These are phyloP conservation scores for Mormyrus iriodes DNA, from an alignment of 2,113 vertebrate genomes.

Conservation along the genomic window DNA sequence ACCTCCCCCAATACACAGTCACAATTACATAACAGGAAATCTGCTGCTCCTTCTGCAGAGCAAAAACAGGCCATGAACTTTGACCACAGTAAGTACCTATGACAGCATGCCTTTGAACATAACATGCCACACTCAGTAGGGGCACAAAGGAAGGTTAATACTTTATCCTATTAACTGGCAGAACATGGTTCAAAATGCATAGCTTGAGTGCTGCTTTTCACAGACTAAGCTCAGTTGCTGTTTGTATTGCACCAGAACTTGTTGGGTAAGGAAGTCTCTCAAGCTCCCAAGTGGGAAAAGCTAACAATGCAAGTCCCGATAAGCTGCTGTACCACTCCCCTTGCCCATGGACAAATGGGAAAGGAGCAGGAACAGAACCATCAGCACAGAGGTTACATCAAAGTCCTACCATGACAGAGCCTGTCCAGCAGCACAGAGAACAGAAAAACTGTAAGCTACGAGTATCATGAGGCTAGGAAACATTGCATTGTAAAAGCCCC, in stretches of 20 bases:
- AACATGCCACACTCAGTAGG: background rate
- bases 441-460: background rate
- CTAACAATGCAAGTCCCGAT: background rate
- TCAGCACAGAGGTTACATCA: background rate
- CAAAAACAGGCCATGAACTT: background rate
- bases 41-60: background rate
- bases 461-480: background rate
- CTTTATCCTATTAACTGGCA: background rate
- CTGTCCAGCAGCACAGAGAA: background rate
- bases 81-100: conserved; percentile 6
- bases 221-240: background rate
- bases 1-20: background rate
- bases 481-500: background rate
- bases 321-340: background rate
- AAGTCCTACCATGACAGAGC: background rate
- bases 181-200: background rate
- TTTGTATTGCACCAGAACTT: background rate
- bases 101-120: background rate
- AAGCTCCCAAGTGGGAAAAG: background rate
- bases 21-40: background rate
- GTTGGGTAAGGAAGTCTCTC: background rate
- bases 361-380: background rate
- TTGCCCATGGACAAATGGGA: background rate
- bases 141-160: background rate
- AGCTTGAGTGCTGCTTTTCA: background rate